Percentiles rank a stretch among this genome's conserved stretches.
These are phyloP conservation scores for Drosophila carrolli DNA, from an alignment of 1,140 invertebrate genomes.

Conservation along the genomic window DNA sequence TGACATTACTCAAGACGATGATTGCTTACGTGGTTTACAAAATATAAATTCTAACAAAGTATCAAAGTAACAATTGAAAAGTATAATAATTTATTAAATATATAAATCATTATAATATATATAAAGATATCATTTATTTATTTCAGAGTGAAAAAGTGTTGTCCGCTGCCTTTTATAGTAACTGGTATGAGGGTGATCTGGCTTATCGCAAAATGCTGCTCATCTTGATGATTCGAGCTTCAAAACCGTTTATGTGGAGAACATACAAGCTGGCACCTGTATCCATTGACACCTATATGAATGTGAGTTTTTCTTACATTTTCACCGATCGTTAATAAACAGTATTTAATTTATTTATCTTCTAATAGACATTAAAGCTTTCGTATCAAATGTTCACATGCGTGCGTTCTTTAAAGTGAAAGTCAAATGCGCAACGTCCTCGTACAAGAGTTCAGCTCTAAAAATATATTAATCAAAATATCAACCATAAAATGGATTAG, in stretches of 20 bases:
- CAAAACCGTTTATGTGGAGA: conserved; percentile 41
- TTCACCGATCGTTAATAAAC: neutral
- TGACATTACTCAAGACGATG: neutral
- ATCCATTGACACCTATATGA: conserved; percentile 63
- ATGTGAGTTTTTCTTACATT: conserved; percentile 26
- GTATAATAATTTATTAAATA: too few species aligned
- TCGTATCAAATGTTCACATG: conserved; percentile 63
- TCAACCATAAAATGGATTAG: too few species aligned
- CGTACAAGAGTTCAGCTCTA: neutral
- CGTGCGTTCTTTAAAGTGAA: conserved; percentile 42
- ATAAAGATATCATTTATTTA: neutral
- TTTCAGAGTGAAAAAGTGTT: conserved; percentile 61
- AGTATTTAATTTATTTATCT: neutral
- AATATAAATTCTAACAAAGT: too few species aligned
- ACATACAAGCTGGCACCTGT: conserved; percentile 67
- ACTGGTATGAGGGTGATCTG: conserved; percentile 74
- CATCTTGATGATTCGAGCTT: conserved; percentile 62
- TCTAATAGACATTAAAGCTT: conserved; percentile 55
- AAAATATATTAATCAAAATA: too few species aligned
- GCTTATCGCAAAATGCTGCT: conserved; percentile 65
- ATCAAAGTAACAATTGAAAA: too few species aligned
- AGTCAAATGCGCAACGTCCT: too few species aligned
- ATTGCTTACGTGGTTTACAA: neutral
- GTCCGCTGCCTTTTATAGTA: conserved; percentile 66
- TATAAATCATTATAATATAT: too few species aligned